Evolutionary conservation across 2,888 invertebrate genomes (phyloP), one percentile per base, ranked within the genome.

Genomic region (Diabrotica balteata): DNA sequence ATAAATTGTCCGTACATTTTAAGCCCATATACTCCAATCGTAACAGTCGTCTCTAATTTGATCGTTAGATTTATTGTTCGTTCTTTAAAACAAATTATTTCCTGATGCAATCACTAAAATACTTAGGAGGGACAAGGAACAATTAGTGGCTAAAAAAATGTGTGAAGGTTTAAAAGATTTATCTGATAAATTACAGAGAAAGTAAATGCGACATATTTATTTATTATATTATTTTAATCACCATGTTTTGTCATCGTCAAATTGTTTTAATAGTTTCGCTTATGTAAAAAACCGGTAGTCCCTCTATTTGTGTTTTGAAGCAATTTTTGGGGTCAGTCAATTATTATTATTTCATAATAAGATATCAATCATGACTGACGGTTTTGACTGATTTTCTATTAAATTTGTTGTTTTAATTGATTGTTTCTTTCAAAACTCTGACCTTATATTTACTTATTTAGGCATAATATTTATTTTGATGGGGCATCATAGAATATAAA

Each of bases 271-370:
- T 59, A 51, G 42, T 43, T 59, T 17, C 17, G n/a, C 59, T 59
- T 59, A 59, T 59, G 11, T 59, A 59, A 59, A 59, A 62, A 47
- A 54, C 62, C 62, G 62, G 62, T 62, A 62, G 62, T 62, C 8
- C 11, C 22, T 32, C 9, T 46, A 53, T 52, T 44, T 17, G 17
- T 42, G 17, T 62, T 53, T 52, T 61, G 22, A 52, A 10, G 7
- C 22, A 61, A 22, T 47, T 52, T 52, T 45, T 52, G 45, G 44
- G 51, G 55, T 63, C 49, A 55, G 55, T 55, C 45, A 55, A 49
- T 63, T 57, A 32, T 50, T 32, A 32, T 4, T 32, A 50, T 63
- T 63, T 63, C 63, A 55, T 46, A 63, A 63, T 57, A 49, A 49
- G 55, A 10, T 42, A 57, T 63, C 63, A 63, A 63, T 63, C 63